Conservation (phyloP, 2,888 invertebrate species). For the Colostygia pectinataria region DNA sequence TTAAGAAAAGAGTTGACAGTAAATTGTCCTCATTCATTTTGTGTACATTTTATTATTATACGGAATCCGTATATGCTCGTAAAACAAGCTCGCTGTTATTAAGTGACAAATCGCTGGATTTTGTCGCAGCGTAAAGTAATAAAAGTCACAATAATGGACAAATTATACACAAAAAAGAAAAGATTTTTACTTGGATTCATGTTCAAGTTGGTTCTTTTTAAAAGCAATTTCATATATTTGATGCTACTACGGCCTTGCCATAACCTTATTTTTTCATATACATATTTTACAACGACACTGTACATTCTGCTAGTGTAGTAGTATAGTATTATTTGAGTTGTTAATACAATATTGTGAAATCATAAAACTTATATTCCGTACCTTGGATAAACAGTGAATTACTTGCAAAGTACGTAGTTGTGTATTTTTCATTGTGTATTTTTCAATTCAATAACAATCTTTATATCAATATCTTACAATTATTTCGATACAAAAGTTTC, state of each 20-base stretch:
- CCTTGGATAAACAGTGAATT: no score
- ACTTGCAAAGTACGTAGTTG: no score
- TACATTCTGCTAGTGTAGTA: no score
- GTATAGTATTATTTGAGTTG: no score
- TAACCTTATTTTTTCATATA: constrained; percentile 13
- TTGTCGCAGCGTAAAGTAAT: constrained; percentile 59
- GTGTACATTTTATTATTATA: constrained; percentile 61
- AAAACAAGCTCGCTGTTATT: constrained; percentile 67
- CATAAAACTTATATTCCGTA: no score
- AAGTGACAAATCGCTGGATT: constrained; percentile 70
- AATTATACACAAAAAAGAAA: constrained; percentile 62
- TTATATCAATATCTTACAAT: no score
- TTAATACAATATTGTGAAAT: no score
- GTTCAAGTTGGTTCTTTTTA: constrained; percentile 30
- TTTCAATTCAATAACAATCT: no score
- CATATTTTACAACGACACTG: no score
- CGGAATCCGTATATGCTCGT: constrained; percentile 54
- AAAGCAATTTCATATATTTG: constrained; percentile 22
- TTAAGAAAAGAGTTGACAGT: constrained; percentile 61
- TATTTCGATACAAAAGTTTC: no score
- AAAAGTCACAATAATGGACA: constrained; percentile 61
- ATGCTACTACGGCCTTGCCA: constrained; percentile 12
- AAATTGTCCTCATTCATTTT: constrained; percentile 65
- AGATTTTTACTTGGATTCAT: constrained; percentile 50
- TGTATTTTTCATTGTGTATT: no score